phyloP scores from a whole-genome alignment of 2,797 vertebrate species.

The Cyclopterus lumpus region DNA sequence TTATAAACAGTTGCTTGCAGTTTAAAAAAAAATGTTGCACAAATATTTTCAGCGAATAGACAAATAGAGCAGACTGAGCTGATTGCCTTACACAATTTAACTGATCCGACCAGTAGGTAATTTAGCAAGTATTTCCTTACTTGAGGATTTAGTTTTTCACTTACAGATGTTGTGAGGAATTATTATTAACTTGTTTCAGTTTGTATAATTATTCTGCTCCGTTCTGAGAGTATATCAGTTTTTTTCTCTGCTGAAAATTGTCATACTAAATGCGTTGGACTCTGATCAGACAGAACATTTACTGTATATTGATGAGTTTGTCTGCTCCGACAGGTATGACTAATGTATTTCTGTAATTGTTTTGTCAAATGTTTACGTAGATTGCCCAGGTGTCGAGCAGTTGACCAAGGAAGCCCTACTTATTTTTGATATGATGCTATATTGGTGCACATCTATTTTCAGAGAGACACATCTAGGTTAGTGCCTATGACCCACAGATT shows the following conservation, averaged over 20 bases:
- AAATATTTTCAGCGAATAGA: background rate
- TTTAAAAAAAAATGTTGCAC: background rate
- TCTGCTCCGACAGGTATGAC: slow-evolving; percentile 5
- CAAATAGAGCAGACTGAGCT: background rate
- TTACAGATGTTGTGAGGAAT: background rate
- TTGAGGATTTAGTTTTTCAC: background rate
- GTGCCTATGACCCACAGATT: slow-evolving; percentile 27
- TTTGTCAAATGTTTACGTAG: slow-evolving; percentile 34
- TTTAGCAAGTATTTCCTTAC: background rate
- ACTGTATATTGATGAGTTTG: background rate
- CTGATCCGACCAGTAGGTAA: background rate
- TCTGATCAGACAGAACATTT: slow-evolving; percentile 3
- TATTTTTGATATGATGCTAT: slow-evolving; percentile 52
- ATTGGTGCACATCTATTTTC: slow-evolving; percentile 47
- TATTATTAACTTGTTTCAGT: background rate
- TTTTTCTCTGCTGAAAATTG: slow-evolving; percentile 1
- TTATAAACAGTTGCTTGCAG: background rate
- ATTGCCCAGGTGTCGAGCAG: background rate
- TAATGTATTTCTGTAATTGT: slow-evolving; percentile 11
- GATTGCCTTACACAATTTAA: background rate
- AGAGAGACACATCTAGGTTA: slow-evolving; percentile 36
- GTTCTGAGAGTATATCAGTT: background rate
- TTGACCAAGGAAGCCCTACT: slow-evolving; percentile 16
- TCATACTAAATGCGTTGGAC: background rate
- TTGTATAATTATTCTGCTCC: background rate